Conservation (phyloP, 2,113 vertebrate genomes). For the Rhea pennata region DNA sequence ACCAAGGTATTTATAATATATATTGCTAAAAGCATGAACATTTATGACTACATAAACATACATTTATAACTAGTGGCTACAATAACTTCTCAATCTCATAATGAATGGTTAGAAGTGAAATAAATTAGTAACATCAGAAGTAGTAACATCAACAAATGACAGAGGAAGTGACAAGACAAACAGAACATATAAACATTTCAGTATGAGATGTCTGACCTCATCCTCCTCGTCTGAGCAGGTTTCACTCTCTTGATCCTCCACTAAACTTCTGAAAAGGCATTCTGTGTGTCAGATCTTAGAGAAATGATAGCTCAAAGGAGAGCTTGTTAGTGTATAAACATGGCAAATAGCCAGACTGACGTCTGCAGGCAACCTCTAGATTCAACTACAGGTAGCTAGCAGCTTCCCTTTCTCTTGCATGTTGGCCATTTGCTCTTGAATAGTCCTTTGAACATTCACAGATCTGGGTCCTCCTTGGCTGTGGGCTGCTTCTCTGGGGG, state of each 20-base stretch:
- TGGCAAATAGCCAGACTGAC: neutral
- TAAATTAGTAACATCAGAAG: neutral
- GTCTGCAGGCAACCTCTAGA: neutral
- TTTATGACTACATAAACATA: neutral
- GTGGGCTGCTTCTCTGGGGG: neutral
- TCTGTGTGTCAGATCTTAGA: neutral
- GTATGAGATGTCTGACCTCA: constrained; percentile 35
- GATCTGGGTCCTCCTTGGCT: neutral
- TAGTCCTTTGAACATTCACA: neutral
- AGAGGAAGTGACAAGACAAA: neutral
- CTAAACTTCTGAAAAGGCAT: constrained; percentile 43
- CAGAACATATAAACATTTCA: neutral
- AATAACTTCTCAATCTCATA: neutral
- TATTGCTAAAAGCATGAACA: neutral
- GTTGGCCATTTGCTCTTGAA: neutral
- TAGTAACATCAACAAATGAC: neutral
- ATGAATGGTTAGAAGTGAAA: neutral
- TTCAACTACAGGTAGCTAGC: neutral
- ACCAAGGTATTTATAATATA: neutral
- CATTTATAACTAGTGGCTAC: neutral
- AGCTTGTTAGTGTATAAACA: neutral
- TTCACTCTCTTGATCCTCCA: neutral
- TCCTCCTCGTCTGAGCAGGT: constrained; percentile 24
- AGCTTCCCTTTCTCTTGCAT: neutral
- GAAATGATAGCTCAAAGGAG: neutral